Evolutionary conservation across 2,797 vertebrate genomes (phyloP), one percentile per base, ranked within the genome.

Genomic region (Scleropages formosus): DNA sequence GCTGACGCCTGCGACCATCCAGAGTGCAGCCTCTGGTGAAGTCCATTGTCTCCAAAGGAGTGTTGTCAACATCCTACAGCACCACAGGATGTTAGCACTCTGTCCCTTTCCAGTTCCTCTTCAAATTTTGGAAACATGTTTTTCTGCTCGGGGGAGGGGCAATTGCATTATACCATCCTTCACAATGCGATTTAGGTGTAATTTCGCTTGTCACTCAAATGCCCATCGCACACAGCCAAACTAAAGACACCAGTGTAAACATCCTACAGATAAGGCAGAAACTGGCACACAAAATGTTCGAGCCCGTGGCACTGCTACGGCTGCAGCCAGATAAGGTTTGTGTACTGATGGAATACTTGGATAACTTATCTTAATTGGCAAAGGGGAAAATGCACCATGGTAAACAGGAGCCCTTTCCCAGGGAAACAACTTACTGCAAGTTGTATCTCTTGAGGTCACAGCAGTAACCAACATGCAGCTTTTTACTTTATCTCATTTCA

Each of bases 61-160:
- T 58, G 61, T 76, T 80, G 81, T 87, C 88, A 90, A 90, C 88
- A 88, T 88, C 85, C 83, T 80, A 72, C 75, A 77, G 65, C 74
- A 75, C 59, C 74, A 78, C 85, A 88, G 86, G 85, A 88, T 84
- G 84, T 87, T 84, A 82, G 75, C 51, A 59, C 78, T 62, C 73
- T 70, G 62, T 73, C 73, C 81, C 72, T 72, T 78, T 60, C 49
- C 60, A 75, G 61, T 82, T 79, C 76, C 81, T 22, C 76, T 75
- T 66, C 16, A 79, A 78, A 82, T 82, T 82, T 85, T 44, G 26
- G 78, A 82, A 74, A 81, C 79, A 63, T 75, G 76, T 87, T 83
- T 78, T 81, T 64, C 78, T 73, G 56, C 75, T 78, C 77, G 49
- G 15, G 71, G 31, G 64, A 58, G 39, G 75, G 18, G 8, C 26